Evolutionary conservation across 2,797 vertebrate genomes (phyloP).

Genomic region (Cynopterus sphinx): DNA sequence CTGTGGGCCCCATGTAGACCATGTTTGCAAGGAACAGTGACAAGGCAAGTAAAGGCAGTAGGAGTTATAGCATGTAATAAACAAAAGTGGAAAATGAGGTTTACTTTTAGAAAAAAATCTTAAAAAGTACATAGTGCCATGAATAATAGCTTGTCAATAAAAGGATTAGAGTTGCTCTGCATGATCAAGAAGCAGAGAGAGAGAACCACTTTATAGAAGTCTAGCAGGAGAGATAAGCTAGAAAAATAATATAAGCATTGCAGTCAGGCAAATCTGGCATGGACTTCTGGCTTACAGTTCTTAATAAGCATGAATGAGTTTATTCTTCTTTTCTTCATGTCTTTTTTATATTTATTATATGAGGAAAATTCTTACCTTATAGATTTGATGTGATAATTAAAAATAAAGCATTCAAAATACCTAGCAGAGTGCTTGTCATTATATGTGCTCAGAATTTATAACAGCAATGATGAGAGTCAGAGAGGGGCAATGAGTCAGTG

Average conservation of each 20-base stretch:
- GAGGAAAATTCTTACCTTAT: not conserved
- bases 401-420: not conserved
- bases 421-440: not conserved
- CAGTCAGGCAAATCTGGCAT: not conserved
- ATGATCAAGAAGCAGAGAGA: not conserved
- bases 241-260: not conserved
- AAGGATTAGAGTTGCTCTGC: not conserved
- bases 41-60: not conserved
- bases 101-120: constrained; percentile 14
- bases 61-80: not conserved
- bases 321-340: not conserved
- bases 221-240: not conserved
- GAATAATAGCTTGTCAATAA: not conserved
- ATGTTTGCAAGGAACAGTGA: not conserved
- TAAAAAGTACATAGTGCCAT: not conserved
- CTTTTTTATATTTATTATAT: not conserved
- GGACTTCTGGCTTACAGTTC: not conserved
- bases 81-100: not conserved
- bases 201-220: not conserved
- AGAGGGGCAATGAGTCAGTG: not conserved
- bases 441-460: not conserved
- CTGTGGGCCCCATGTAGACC: not conserved
- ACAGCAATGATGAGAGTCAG: not conserved
- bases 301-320: not conserved
- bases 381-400: not conserved